phyloP scores from a whole-genome alignment of 2,113 vertebrate genomes.

The Nyctereutes procyonoides region DNA sequence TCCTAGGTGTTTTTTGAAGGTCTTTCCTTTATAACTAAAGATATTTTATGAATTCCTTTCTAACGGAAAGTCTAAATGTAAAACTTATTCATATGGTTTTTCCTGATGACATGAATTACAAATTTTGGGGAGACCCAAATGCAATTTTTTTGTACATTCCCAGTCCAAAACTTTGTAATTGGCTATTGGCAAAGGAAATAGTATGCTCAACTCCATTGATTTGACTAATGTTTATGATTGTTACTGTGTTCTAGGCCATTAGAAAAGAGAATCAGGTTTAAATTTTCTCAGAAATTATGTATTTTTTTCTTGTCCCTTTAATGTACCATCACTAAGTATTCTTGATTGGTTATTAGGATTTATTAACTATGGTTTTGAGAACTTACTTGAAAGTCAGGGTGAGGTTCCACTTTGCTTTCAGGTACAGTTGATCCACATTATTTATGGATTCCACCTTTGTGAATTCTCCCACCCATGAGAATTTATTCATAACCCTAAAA shows the following conservation, averaged over 20 bases:
- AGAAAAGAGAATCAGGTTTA: background rate
- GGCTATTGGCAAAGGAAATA: background rate
- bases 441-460: background rate
- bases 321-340: background rate
- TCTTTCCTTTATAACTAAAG: background rate
- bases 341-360: constrained; percentile 28
- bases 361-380: background rate
- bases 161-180: background rate
- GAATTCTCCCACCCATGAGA: background rate
- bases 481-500: background rate
- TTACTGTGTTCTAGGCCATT: background rate
- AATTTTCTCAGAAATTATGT: background rate
- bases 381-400: background rate
- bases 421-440: background rate
- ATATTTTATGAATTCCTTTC: background rate
- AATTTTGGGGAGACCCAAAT: background rate
- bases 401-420: background rate
- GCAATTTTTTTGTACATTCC: background rate
- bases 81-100: background rate
- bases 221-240: constrained; percentile 5
- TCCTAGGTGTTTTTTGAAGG: background rate
- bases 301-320: background rate
- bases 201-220: background rate
- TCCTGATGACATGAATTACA: background rate
- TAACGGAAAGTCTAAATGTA: background rate